Evolutionary conservation across 2,797 vertebrate genomes (phyloP).

Genomic region (Cynodonichthys magdalenae): DNA sequence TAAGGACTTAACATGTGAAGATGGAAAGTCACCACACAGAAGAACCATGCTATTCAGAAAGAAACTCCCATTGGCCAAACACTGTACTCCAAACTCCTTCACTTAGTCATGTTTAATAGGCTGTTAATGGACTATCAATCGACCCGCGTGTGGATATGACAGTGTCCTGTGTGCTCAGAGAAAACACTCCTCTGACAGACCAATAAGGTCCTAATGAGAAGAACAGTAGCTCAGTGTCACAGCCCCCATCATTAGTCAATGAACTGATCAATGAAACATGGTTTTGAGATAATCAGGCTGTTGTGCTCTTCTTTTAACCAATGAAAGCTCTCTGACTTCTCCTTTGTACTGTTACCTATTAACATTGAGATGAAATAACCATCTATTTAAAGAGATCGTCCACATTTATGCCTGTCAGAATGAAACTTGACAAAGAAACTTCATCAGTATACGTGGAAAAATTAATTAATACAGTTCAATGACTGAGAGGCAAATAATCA

Average conservation of each 20-base stretch:
- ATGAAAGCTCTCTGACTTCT: slow-evolving; percentile 8
- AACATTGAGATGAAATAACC: slow-evolving; percentile 2
- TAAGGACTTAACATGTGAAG: slow-evolving; percentile 48
- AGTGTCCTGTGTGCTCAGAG: slow-evolving; percentile 59
- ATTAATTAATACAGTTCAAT: too few relatives aligned
- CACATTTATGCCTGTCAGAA: slow-evolving; percentile 13
- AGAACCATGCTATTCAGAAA: slow-evolving; percentile 57
- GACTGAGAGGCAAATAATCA: not conserved
- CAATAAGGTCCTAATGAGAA: slow-evolving; percentile 74
- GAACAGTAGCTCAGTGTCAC: slow-evolving; percentile 66
- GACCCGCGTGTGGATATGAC: slow-evolving; percentile 75
- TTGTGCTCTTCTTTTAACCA: slow-evolving; percentile 43
- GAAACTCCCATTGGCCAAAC: slow-evolving; percentile 68
- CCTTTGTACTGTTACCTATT: not conserved
- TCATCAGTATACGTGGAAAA: too few relatives aligned
- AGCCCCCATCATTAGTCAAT: slow-evolving; percentile 64
- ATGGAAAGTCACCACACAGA: slow-evolving; percentile 51
- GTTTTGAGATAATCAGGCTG: slow-evolving; percentile 62
- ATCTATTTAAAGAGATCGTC: slow-evolving; percentile 20
- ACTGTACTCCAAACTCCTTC: slow-evolving; percentile 70
- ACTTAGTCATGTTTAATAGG: slow-evolving; percentile 78
- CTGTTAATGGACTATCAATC: slow-evolving; percentile 80
- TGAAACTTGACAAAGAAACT: not conserved
- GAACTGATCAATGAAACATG: slow-evolving; percentile 72
- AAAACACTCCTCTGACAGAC: slow-evolving; percentile 69